Conservation (phyloP, 1,140 invertebrate species). For the Akabosia matsudoensis region DNA sequence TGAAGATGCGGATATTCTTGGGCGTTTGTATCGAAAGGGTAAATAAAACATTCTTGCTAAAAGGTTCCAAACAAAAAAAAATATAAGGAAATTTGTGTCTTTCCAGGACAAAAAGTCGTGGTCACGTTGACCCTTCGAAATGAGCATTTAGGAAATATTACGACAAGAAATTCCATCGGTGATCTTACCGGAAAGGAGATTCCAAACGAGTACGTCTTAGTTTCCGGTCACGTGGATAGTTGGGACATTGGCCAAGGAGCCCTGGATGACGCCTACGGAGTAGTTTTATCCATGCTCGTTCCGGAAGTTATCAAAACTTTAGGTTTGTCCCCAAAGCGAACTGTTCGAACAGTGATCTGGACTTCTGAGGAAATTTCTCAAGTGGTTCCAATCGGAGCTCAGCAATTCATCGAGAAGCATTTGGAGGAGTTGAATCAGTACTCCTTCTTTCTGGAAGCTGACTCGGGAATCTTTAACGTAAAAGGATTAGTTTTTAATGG, state of each 20-base stretch:
- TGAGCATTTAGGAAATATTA: slow-evolving; percentile 48
- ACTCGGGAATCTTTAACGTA: slow-evolving; percentile 55
- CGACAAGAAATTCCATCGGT: slow-evolving; percentile 54
- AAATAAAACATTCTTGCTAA: slow-evolving; percentile 14
- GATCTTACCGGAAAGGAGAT: slow-evolving; percentile 52
- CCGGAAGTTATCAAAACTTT: slow-evolving; percentile 53
- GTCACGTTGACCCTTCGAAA: slow-evolving; percentile 52
- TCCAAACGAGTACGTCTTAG: slow-evolving; percentile 55
- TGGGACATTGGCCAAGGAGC: slow-evolving; percentile 62
- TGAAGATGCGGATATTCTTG: slow-evolving; percentile 58
- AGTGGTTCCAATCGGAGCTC: slow-evolving; percentile 48
- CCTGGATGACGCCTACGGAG: slow-evolving; percentile 58
- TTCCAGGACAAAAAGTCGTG: slow-evolving; percentile 53
- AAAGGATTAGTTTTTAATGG: slow-evolving; percentile 35
- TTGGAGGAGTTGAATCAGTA: slow-evolving; percentile 49
- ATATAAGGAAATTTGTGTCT: not conserved
- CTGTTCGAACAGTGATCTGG: slow-evolving; percentile 56
- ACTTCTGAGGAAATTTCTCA: slow-evolving; percentile 56
- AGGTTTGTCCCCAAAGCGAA: slow-evolving; percentile 53
- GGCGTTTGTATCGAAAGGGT: slow-evolving; percentile 53
- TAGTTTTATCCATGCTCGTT: slow-evolving; percentile 56
- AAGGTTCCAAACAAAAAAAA: not conserved
- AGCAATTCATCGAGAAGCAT: slow-evolving; percentile 51
- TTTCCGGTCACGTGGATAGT: slow-evolving; percentile 59
- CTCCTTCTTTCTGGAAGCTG: slow-evolving; percentile 58